Percentiles rank a stretch among this genome's conserved stretches.
phyloP scores from a whole-genome alignment of 2,113 vertebrate species.

The Agapornis roseicollis region DNA sequence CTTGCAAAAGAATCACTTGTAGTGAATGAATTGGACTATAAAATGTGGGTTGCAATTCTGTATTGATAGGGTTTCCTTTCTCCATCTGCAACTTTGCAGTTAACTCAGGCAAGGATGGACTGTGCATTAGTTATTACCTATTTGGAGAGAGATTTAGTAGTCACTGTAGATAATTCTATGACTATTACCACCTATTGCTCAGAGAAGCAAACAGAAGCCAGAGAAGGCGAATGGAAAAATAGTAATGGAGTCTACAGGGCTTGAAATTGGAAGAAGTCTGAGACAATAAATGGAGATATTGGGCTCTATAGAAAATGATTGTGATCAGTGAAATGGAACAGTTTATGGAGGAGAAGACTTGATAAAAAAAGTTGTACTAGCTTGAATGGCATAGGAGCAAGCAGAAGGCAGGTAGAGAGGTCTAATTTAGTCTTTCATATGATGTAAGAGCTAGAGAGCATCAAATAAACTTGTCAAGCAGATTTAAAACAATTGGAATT shows the following conservation, averaged over 20 bases:
- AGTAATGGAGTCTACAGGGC: background rate
- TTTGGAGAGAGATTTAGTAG: conserved; percentile 16
- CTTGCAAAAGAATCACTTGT: background rate
- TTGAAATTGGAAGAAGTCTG: background rate
- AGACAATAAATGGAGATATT: background rate
- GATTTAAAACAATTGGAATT: background rate
- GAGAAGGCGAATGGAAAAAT: background rate
- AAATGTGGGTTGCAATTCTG: background rate
- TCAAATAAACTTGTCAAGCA: background rate
- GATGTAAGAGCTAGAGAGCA: background rate
- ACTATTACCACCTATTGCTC: conserved; percentile 17
- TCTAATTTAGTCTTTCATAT: background rate
- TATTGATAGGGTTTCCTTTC: background rate
- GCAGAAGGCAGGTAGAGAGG: background rate
- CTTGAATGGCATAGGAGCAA: background rate
- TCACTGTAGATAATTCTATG: background rate
- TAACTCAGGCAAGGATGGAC: background rate
- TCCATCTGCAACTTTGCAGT: background rate
- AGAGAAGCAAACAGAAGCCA: background rate
- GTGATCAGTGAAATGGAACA: background rate
- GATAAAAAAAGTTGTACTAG: background rate
- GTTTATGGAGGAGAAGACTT: background rate
- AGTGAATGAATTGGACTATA: background rate
- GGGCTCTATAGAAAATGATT: background rate
- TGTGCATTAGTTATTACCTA: background rate